phyloP scores from a whole-genome alignment of 2,797 vertebrate genomes.

The Lophius americanus region DNA sequence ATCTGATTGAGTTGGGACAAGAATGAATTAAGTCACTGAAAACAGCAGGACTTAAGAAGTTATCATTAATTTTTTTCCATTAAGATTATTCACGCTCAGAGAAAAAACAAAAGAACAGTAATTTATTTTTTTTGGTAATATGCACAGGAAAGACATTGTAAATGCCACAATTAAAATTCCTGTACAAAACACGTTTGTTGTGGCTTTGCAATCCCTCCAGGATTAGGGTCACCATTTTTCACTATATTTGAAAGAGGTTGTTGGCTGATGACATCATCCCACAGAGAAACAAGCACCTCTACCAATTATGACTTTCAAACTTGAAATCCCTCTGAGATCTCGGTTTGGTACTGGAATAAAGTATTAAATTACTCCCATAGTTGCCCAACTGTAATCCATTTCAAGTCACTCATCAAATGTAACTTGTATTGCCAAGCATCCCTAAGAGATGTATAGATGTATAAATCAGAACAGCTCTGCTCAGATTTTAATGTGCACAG shows the following conservation, averaged over 20 bases:
- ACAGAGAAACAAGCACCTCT: slow-evolving; percentile 68
- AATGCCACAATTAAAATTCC: slow-evolving; percentile 84
- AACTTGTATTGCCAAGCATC: slow-evolving; percentile 19
- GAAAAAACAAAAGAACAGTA: slow-evolving; percentile 62
- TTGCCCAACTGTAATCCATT: slow-evolving; percentile 40
- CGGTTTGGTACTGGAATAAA: slow-evolving; percentile 46
- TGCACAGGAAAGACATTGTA: slow-evolving; percentile 79
- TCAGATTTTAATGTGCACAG: slow-evolving; percentile 11
- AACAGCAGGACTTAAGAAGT: slow-evolving; percentile 66
- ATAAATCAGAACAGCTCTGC: slow-evolving; percentile 21
- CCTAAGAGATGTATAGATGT: slow-evolving; percentile 14
- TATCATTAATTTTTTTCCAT: slow-evolving; percentile 68
- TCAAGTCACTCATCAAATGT: slow-evolving; percentile 31
- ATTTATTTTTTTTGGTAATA: slow-evolving; percentile 80
- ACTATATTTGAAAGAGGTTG: slow-evolving; percentile 51
- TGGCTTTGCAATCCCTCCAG: slow-evolving; percentile 64
- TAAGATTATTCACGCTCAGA: slow-evolving; percentile 66
- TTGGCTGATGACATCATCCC: slow-evolving; percentile 80
- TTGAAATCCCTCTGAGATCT: slow-evolving; percentile 63
- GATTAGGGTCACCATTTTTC: slow-evolving; percentile 63
- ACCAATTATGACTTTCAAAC: slow-evolving; percentile 82
- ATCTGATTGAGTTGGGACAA: slow-evolving; percentile 74
- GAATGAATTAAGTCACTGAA: slow-evolving; percentile 61
- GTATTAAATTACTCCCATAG: slow-evolving; percentile 23
- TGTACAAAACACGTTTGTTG: slow-evolving; percentile 77